Conservation (phyloP, 2,888 invertebrate genomes). For the Phyllotreta striolata region DNA sequence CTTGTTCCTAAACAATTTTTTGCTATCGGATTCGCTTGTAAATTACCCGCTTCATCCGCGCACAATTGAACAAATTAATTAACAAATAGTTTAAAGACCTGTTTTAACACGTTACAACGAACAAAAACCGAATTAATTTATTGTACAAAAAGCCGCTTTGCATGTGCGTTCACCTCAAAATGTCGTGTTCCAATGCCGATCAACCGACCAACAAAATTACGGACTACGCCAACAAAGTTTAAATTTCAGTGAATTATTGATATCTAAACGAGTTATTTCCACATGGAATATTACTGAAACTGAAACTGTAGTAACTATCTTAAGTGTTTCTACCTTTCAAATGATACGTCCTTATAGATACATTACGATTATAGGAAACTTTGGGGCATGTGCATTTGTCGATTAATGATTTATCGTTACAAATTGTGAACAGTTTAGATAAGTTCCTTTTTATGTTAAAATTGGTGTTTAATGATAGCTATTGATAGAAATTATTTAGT, state of each 20-base stretch:
- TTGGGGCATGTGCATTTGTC: slow-evolving; percentile 24
- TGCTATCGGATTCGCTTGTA: no score
- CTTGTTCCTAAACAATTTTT: no score
- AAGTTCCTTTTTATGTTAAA: no score
- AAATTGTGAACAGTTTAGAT: no score
- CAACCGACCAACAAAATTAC: slow-evolving; percentile 35
- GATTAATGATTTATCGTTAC: slow-evolving; percentile 27
- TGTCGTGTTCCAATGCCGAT: slow-evolving; percentile 26
- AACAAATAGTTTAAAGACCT: no score
- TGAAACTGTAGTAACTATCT: slow-evolving; percentile 41
- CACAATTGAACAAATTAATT: no score
- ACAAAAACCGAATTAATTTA: no score
- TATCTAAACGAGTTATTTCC: slow-evolving; percentile 36
- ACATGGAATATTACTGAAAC: slow-evolving; percentile 40
- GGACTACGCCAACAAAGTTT: slow-evolving; percentile 41
- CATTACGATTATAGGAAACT: slow-evolving; percentile 23
- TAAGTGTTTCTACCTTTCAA: slow-evolving; percentile 38
- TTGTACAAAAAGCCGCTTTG: no score
- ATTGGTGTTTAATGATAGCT: no score
- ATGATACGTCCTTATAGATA: slow-evolving; percentile 35
- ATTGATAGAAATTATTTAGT: no score
- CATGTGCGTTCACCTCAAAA: slow-evolving; percentile 5
- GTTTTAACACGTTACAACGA: no score
- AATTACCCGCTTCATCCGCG: no score
- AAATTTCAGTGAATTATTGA: slow-evolving; percentile 43